A percentile compares a stretch with the other conserved stretches of the same genome.
Evolutionary conservation across 1,140 invertebrate genomes (phyloP).

Genomic region (Mercenaria mercenaria): DNA sequence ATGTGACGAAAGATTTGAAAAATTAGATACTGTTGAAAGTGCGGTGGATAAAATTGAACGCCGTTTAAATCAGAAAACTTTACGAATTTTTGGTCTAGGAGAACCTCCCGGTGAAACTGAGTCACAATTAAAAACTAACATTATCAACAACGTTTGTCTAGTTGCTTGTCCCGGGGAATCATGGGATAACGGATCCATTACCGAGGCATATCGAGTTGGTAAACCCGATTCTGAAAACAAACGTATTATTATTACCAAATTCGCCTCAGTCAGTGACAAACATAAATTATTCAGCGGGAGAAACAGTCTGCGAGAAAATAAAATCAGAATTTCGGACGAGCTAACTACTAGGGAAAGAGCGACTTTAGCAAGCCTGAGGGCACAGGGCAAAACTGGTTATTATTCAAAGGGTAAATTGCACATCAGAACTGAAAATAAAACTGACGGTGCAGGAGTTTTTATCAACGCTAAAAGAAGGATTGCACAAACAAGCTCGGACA

Average conservation of each 20-base stretch:
- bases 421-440: conserved; percentile 2
- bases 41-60: neutral
- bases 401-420: neutral
- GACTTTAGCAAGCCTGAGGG: neutral
- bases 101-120: neutral
- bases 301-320: neutral
- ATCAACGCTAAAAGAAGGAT: neutral
- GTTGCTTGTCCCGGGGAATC: neutral
- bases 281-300: neutral
- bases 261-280: neutral
- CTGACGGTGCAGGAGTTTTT: neutral
- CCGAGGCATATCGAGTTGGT: neutral
- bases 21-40: neutral
- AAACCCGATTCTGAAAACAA: neutral
- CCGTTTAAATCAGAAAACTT: neutral
- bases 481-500: neutral
- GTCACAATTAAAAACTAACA: neutral
- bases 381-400: neutral
- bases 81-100: conserved; percentile 5
- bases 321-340: neutral
- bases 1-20: neutral
- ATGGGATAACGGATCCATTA: neutral
- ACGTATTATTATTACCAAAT: neutral
- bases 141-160: neutral
- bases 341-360: neutral